These are phyloP conservation scores for Rhizoglyphus robini DNA, from an alignment of 1,140 invertebrate genomes.

Conservation along the genomic window DNA sequence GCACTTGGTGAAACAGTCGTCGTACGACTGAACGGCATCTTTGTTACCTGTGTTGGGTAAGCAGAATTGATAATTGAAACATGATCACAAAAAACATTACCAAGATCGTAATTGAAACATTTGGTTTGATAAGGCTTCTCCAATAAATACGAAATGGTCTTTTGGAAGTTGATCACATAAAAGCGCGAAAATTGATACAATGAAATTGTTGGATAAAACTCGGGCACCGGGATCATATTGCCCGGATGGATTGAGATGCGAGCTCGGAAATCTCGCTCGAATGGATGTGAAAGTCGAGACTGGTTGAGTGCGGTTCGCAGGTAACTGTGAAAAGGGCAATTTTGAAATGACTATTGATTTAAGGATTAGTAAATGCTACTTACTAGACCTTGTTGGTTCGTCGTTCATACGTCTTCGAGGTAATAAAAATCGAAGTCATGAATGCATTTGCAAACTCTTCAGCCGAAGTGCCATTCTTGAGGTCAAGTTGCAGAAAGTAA, in stretches of 20 bases:
- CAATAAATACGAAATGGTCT: slow-evolving; percentile 11
- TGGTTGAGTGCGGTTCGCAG: not conserved
- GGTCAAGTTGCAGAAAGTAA: slow-evolving; percentile 5
- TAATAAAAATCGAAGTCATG: slow-evolving; percentile 1
- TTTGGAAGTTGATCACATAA: slow-evolving; percentile 12
- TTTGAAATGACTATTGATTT: not conserved
- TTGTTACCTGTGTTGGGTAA: not conserved
- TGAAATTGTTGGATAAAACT: slow-evolving; percentile 16
- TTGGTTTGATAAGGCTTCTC: slow-evolving; percentile 16
- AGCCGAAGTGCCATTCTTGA: not conserved
- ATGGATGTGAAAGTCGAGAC: not conserved
- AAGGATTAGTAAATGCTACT: not conserved
- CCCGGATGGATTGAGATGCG: slow-evolving; percentile 9
- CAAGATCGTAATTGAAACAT: slow-evolving; percentile 15
- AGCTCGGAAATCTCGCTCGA: slow-evolving; percentile 8
- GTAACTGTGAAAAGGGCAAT: not conserved
- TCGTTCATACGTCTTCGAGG: not conserved
- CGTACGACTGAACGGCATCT: slow-evolving; percentile 7
- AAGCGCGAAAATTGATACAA: slow-evolving; percentile 16
- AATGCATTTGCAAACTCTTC: not conserved
- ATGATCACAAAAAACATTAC: not conserved
- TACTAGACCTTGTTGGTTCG: slow-evolving; percentile 16
- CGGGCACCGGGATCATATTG: slow-evolving; percentile 5
- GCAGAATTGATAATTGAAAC: not conserved
- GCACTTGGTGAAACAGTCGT: slow-evolving; percentile 17